Percentiles rank a stretch among this genome's conserved stretches.
Conservation (phyloP, 2,797 vertebrate genomes). For the Lepus oiostolus region DNA sequence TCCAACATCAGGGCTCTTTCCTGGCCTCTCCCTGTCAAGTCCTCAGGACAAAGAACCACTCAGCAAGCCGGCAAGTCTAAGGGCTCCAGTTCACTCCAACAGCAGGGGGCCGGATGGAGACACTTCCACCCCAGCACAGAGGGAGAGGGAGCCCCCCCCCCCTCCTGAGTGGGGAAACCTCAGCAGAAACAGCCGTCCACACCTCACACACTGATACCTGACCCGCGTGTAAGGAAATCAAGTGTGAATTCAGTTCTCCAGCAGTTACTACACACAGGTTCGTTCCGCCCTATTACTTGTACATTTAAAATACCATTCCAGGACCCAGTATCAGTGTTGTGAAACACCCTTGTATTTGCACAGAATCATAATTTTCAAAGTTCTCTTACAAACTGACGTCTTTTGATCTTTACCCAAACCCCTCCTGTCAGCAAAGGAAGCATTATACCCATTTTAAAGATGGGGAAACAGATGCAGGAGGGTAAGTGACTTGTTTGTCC, state of each 20-base stretch:
- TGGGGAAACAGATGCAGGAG: neutral
- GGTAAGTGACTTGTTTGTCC: neutral
- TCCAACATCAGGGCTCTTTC: neutral
- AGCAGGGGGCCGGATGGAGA: neutral
- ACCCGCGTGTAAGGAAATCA: neutral
- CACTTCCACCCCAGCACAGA: neutral
- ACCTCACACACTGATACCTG: no score
- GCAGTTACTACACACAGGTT: neutral
- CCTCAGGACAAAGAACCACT: neutral
- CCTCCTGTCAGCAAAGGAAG: neutral
- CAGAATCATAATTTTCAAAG: slow-evolving; percentile 20
- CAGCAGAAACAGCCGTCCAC: no score
- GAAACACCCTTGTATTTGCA: neutral
- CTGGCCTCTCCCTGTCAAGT: neutral
- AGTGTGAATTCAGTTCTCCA: slow-evolving; percentile 19
- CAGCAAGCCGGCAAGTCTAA: neutral
- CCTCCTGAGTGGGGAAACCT: neutral
- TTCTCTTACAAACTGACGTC: slow-evolving; percentile 36
- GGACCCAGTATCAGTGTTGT: slow-evolving; percentile 1
- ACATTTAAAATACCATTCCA: slow-evolving; percentile 39
- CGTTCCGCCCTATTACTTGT: neutral
- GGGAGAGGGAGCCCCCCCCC: neutral
- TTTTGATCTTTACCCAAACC: slow-evolving; percentile 9
- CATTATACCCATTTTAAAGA: neutral
- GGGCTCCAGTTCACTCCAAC: neutral